These are phyloP conservation scores for Tetrapedia diversipes DNA, from an alignment of 2,888 invertebrate genomes.

Conservation along the genomic window DNA sequence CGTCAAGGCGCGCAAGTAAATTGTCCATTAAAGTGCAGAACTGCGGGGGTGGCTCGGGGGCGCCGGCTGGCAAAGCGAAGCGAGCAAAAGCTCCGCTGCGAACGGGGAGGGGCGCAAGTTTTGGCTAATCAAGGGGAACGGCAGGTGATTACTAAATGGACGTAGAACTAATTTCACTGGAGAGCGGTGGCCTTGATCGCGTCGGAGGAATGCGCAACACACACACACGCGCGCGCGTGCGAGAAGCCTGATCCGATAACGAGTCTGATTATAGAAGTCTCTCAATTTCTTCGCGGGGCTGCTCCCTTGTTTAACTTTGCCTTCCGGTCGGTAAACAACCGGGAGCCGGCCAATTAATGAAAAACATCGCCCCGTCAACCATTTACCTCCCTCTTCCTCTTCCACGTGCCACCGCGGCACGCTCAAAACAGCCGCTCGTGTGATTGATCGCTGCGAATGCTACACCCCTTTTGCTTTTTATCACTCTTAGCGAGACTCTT, in stretches of 20 bases:
- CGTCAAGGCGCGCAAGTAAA: conserved; percentile 62
- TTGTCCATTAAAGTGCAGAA: conserved; percentile 64
- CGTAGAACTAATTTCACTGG: conserved; percentile 66
- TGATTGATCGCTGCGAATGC: conserved; percentile 58
- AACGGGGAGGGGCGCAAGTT: conserved; percentile 53
- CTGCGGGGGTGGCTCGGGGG: conserved; percentile 17
- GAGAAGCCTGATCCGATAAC: conserved; percentile 68
- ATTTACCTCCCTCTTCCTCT: conserved; percentile 18
- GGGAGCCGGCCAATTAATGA: conserved; percentile 66
- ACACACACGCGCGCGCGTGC: too few relatives aligned
- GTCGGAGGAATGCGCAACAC: conserved; percentile 34
- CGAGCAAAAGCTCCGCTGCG: conserved; percentile 36
- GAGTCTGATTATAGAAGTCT: conserved; percentile 68
- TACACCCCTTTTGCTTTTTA: conserved; percentile 3
- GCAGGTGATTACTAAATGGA: conserved; percentile 70
- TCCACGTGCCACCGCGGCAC: conserved; percentile 5
- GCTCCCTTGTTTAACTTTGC: conserved; percentile 68
- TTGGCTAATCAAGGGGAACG: conserved; percentile 70
- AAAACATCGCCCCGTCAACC: conserved; percentile 58
- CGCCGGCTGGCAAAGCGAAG: conserved; percentile 36
- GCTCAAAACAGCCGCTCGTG: conserved; percentile 49
- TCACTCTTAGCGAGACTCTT: conserved; percentile 25
- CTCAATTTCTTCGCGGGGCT: conserved; percentile 58
- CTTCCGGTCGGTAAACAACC: conserved; percentile 66
- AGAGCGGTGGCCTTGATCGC: conserved; percentile 1